Conservation (phyloP, 2,797 vertebrate genomes). For the Cygnus olor region DNA sequence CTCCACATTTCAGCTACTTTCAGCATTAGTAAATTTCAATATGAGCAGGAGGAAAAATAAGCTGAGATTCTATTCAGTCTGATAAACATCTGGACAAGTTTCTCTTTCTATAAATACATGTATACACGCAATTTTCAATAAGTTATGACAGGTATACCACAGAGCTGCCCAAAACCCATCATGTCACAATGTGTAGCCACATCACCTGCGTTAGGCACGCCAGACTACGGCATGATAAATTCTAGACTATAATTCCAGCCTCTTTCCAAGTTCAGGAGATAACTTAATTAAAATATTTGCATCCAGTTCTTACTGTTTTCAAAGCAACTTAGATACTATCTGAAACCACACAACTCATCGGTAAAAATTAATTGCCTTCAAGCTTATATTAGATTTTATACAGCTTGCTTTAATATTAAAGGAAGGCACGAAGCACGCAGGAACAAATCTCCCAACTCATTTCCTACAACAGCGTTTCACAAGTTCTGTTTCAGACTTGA, state of each 20-base stretch:
- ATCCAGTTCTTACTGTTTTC: not conserved
- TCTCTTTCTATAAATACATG: not conserved
- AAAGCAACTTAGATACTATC: not conserved
- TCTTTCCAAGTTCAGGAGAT: not conserved
- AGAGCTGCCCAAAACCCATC: not conserved
- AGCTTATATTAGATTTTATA: not conserved
- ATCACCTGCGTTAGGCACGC: not conserved
- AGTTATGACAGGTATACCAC: not conserved
- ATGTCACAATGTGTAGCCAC: not conserved
- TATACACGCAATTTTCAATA: not conserved
- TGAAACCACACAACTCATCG: not conserved
- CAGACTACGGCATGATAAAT: not conserved
- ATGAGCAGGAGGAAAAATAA: not conserved
- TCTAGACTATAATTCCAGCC: not conserved
- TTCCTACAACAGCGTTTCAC: not conserved
- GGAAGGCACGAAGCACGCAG: not conserved
- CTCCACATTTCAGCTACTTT: conserved; percentile 47
- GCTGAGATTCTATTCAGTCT: not conserved
- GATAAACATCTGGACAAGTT: conserved; percentile 4
- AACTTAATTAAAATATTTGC: not conserved
- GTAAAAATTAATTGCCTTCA: not conserved
- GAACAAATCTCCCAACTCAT: not conserved
- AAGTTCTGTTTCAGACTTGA: fast-evolving
- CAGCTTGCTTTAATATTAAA: not conserved
- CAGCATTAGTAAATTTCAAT: conserved; percentile 38